Conservation (phyloP, 2,888 invertebrate genomes). For the Melanotus villosus region DNA sequence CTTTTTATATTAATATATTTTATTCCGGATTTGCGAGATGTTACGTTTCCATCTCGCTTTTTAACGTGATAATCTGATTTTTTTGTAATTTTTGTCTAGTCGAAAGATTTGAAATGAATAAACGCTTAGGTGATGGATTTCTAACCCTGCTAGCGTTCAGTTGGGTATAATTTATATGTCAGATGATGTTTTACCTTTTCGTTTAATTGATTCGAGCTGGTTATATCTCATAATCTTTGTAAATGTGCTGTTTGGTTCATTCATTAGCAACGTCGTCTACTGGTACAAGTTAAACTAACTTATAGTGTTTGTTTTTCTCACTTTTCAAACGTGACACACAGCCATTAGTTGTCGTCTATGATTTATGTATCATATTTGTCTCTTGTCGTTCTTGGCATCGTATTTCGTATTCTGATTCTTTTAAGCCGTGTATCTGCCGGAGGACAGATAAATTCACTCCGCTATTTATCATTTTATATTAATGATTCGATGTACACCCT, state of each 20-base stretch:
- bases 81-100: too few species aligned
- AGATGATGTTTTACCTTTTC: neutral
- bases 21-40: too few species aligned
- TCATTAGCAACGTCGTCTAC: slow-evolving; percentile 23
- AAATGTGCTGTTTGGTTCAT: slow-evolving; percentile 12
- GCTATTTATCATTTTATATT: slow-evolving; percentile 45
- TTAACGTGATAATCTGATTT: too few species aligned
- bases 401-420: slow-evolving; percentile 44
- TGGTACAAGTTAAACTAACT: slow-evolving; percentile 18
- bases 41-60: too few species aligned
- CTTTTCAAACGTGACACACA: slow-evolving; percentile 40
- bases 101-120: too few species aligned
- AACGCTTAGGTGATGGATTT: too few species aligned
- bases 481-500: slow-evolving; percentile 34
- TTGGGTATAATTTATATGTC: slow-evolving; percentile 3
- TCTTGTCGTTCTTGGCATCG: slow-evolving; percentile 43
- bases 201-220: slow-evolving; percentile 26
- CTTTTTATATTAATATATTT: too few species aligned
- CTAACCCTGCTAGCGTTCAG: too few species aligned
- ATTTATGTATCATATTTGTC: slow-evolving; percentile 45
- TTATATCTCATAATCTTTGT: slow-evolving; percentile 26
- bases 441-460: slow-evolving; percentile 38
- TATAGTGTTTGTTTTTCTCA: slow-evolving; percentile 43
- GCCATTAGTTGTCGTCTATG: slow-evolving; percentile 46
- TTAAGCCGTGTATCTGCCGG: slow-evolving; percentile 37